Percentiles rank a stretch among this genome's conserved stretches.
Evolutionary conservation across 2,113 vertebrate species (phyloP).

Genomic region (Stegastes partitus): DNA sequence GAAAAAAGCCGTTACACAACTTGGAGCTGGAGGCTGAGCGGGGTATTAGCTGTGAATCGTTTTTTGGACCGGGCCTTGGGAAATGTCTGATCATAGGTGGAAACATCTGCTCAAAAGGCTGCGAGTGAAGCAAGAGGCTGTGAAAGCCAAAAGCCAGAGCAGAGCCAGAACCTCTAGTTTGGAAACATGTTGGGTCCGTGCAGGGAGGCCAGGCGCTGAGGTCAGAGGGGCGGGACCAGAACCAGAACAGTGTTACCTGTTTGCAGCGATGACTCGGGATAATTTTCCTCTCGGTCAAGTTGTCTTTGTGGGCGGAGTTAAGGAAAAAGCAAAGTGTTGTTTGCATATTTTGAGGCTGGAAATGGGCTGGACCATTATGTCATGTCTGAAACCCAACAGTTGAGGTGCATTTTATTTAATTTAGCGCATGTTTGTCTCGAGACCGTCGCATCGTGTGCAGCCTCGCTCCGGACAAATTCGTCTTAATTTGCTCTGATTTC

Average conservation of each 20-base stretch:
- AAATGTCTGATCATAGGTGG: constrained; percentile 78
- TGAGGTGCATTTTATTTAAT: constrained; percentile 17
- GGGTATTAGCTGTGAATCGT: constrained; percentile 51
- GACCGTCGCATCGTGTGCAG: not conserved
- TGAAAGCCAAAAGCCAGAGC: constrained; percentile 39
- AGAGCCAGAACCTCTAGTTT: constrained; percentile 58
- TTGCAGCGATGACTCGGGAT: constrained; percentile 39
- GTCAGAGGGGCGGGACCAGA: constrained; percentile 38
- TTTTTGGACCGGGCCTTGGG: constrained; percentile 66
- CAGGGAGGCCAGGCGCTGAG: constrained; percentile 31
- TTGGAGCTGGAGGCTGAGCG: constrained; percentile 19
- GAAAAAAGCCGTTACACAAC: constrained; percentile 51
- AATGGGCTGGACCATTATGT: constrained; percentile 14
- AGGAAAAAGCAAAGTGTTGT: constrained; percentile 53
- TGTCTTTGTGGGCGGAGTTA: constrained; percentile 48
- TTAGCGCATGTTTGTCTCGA: not conserved
- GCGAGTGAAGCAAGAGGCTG: constrained; percentile 49
- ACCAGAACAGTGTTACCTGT: constrained; percentile 65
- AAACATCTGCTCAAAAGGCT: constrained; percentile 72
- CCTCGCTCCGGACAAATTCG: not conserved
- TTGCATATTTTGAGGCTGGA: constrained; percentile 14
- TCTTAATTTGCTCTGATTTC: not conserved
- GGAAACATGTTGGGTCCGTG: constrained; percentile 43
- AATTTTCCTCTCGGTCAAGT: constrained; percentile 2
- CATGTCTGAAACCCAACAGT: constrained; percentile 25